Conservation (phyloP, 2,888 invertebrate genomes). For the Oligia fasciuncula region DNA sequence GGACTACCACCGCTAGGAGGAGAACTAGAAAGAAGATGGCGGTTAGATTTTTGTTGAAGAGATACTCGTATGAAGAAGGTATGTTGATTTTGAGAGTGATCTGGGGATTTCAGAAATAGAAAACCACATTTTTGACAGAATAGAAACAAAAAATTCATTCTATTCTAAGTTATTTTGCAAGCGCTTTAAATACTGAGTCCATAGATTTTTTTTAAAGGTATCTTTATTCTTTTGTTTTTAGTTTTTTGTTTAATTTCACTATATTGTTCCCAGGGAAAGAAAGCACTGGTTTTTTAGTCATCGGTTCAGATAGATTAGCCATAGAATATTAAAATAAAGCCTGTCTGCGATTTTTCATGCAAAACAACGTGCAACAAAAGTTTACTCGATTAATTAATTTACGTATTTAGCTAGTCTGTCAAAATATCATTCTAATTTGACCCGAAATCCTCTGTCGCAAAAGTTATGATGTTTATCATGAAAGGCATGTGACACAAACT, state of each 20-base stretch:
- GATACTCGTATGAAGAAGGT: background rate
- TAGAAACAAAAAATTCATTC: too few species aligned
- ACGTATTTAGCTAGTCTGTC: background rate
- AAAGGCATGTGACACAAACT: conserved; percentile 35
- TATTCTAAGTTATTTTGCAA: background rate
- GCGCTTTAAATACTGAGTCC: background rate
- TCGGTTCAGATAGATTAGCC: too few species aligned
- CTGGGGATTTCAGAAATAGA: background rate
- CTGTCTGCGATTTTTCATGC: background rate
- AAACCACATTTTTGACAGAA: background rate
- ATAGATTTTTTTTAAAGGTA: background rate
- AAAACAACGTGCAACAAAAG: conserved; percentile 1
- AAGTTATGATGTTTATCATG: conserved; percentile 49
- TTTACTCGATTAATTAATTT: conserved; percentile 2
- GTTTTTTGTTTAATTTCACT: background rate
- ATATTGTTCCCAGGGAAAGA: background rate
- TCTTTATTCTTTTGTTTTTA: too few species aligned
- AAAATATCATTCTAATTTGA: conserved; percentile 37
- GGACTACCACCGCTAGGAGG: conserved; percentile 97
- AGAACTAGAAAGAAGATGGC: conserved; percentile 89
- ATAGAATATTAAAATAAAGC: background rate
- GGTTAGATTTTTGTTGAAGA: conserved; percentile 25
- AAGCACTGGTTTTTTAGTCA: too few species aligned
- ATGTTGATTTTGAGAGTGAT: background rate
- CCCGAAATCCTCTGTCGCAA: conserved; percentile 29